These are phyloP conservation scores for Dendrophyllia cribrosa DNA, from an alignment of 64 coral and sea anemone species.

Conservation along the genomic window DNA sequence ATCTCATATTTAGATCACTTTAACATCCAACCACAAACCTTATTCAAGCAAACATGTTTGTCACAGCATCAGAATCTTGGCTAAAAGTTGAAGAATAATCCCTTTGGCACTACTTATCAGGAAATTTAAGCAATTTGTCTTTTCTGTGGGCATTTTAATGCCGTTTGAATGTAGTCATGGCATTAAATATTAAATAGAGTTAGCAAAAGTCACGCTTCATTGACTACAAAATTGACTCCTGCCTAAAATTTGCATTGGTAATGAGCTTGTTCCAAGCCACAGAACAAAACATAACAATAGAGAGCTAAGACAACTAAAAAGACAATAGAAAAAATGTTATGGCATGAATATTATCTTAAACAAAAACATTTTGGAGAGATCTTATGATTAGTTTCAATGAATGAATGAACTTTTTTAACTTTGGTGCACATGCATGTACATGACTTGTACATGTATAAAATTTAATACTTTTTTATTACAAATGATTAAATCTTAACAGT, in stretches of 20 bases:
- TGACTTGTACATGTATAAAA: too few relatives aligned
- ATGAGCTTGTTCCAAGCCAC: neutral
- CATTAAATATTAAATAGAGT: neutral
- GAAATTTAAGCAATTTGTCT: neutral
- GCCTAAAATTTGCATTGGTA: slow-evolving; percentile 26
- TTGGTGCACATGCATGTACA: too few relatives aligned
- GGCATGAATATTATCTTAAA: too few relatives aligned
- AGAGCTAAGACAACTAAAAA: too few relatives aligned
- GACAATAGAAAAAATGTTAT: neutral
- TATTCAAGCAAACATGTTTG: neutral
- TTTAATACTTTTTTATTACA: too few relatives aligned
- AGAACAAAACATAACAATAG: slow-evolving; percentile 29
- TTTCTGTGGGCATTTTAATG: neutral
- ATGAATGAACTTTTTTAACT: too few relatives aligned
- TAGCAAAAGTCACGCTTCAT: slow-evolving; percentile 15
- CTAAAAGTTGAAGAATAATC: neutral
- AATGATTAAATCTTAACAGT: too few relatives aligned
- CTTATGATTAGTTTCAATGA: too few relatives aligned
- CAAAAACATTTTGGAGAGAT: too few relatives aligned
- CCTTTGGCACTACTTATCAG: neutral
- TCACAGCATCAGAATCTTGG: neutral
- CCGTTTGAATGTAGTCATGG: neutral
- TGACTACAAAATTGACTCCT: slow-evolving; percentile 1
- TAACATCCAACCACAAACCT: neutral
- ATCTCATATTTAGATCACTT: neutral